Evolutionary conservation across 2,113 vertebrate species (phyloP), one percentile per base, ranked within the genome.

Genomic region (Osmerus mordax): DNA sequence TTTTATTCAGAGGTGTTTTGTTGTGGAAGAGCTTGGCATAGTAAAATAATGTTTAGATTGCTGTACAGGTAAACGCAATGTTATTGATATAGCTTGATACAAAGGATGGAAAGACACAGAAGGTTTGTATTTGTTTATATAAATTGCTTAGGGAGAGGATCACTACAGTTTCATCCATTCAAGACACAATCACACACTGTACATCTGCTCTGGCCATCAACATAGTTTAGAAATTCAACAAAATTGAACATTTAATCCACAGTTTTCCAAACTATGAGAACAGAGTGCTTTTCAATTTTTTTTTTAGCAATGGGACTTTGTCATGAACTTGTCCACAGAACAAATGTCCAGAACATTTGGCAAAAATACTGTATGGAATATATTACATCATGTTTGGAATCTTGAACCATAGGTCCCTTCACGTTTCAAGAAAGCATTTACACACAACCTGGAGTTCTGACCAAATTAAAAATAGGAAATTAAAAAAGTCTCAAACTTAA

Each of bases 381-480:
- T 83, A 78, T 83, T 81, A 85, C 83, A 89, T 77, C 75, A 68
- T 63, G 76, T 78, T 82, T 70, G 66, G 73, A 81, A 81, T 80
- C 59, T 67, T 62, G 65, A 64, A 64, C 66, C 69, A 60, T 70
- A 67, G 69, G 56, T 78, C 70, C 70, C 75, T 75, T 77, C 55
- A 54, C 76, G 67, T 64, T 62, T 55, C 61, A 51, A 76, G 64
- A 65, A 4, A 74, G 32, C 81, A 84, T 74, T 87, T 83, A 88
- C 76, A 89, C 77, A 84, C 77, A 73, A 25, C 61, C 78, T 79
- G 79, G 79, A 82, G 75, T 79, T 60, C 71, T 81, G 80, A 79
- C 85, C 87, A 86, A 91, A 91, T 90, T 85, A 89, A 89, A 91
- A 89, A 78, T 83, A 55, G 75, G 60, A 61, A 81, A 67, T 78